Evolutionary conservation across 53 echinoderm and acorn worm species (phyloP).

Genomic region (Zoroaster sp.): DNA sequence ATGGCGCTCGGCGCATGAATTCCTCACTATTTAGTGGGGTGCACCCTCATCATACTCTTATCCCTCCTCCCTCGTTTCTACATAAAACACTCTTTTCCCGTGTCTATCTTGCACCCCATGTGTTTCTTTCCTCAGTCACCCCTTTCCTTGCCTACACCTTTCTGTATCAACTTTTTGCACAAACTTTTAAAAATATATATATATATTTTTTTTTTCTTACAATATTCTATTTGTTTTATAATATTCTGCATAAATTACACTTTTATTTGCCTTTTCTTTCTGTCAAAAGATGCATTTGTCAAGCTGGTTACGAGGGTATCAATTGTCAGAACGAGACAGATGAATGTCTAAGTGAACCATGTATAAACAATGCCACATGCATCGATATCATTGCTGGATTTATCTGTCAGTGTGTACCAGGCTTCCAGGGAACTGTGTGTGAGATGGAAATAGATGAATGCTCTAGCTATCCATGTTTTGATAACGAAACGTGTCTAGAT

Average conservation of each 20-base stretch:
- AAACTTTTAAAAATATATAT: neutral
- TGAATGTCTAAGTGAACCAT: neutral
- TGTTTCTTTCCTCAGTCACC: too few relatives aligned
- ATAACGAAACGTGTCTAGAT: constrained; percentile 27
- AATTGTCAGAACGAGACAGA: constrained; percentile 2
- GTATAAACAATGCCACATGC: neutral
- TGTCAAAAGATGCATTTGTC: neutral
- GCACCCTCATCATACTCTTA: too few relatives aligned
- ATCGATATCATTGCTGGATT: neutral
- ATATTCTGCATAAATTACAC: neutral
- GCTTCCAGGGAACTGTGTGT: constrained; percentile 38
- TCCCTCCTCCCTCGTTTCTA: too few relatives aligned
- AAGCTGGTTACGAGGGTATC: neutral
- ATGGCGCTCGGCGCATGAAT: too few relatives aligned
- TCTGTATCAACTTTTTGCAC: too few relatives aligned
- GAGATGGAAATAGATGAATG: constrained; percentile 35
- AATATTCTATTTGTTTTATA: neutral
- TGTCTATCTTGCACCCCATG: too few relatives aligned
- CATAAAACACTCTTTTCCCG: too few relatives aligned
- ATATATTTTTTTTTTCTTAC: neutral
- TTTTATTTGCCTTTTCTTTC: neutral
- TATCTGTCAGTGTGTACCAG: neutral
- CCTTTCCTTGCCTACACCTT: too few relatives aligned
- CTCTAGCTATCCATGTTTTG: constrained; percentile 29
- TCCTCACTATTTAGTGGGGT: too few relatives aligned